These are phyloP conservation scores for Sebastes trivittatus DNA, from an alignment of 2,797 vertebrate species.

Conservation along the genomic window DNA sequence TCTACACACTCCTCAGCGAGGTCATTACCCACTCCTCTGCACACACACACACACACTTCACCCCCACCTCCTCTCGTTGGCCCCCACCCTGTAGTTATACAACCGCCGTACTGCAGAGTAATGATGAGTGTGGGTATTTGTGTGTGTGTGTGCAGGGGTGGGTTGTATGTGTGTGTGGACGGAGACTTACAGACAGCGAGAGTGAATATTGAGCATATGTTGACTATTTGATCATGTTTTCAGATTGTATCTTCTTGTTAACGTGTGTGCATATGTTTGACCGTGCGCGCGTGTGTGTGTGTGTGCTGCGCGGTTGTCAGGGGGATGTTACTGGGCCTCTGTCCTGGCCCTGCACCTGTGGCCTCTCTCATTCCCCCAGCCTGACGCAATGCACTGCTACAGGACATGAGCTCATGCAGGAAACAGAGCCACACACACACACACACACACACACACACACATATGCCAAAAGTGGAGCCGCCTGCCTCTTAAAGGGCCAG, in stretches of 20 bases:
- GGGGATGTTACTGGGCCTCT: slow-evolving; percentile 77
- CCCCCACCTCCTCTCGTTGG: slow-evolving; percentile 19
- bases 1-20: slow-evolving; percentile 42
- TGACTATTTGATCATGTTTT: slow-evolving; percentile 32
- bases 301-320: slow-evolving; percentile 54
- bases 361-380: slow-evolving; percentile 86
- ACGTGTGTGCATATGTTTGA: neutral
- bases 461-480: slow-evolving; percentile 80
- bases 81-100: slow-evolving; percentile 68
- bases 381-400: slow-evolving; percentile 89
- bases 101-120: slow-evolving; percentile 62
- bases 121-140: slow-evolving; percentile 42
- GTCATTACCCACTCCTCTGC: slow-evolving; percentile 55
- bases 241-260: slow-evolving; percentile 11
- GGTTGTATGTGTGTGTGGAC: slow-evolving; percentile 4
- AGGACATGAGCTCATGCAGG: slow-evolving; percentile 91
- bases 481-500: slow-evolving; percentile 85
- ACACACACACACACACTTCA: slow-evolving; percentile 32
- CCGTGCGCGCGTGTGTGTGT: neutral
- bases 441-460: slow-evolving; percentile 63
- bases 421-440: slow-evolving; percentile 77
- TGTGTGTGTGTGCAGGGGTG: neutral
- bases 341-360: slow-evolving; percentile 87
- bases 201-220: slow-evolving; percentile 52
- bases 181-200: slow-evolving; percentile 31